Evolutionary conservation across 2,888 invertebrate species (phyloP).

Genomic region (Drosophila falleni): DNA sequence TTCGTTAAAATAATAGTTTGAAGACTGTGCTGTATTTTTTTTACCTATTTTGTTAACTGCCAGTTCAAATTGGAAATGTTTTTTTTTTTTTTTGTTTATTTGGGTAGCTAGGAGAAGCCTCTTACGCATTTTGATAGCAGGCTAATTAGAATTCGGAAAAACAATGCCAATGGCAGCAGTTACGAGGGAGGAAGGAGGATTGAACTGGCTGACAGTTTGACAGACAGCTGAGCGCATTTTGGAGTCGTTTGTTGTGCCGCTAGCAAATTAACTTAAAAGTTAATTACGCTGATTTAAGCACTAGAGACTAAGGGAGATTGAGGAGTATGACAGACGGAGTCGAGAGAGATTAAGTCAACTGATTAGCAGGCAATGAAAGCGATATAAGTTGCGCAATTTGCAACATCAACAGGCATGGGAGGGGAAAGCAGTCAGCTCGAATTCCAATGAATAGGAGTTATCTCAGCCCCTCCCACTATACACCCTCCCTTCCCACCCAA

Average conservation of each 20-base stretch:
- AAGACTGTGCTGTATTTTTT: conserved; percentile 3
- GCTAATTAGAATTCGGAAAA: conserved; percentile 44
- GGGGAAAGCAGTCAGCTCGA: neutral
- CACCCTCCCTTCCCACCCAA: no score
- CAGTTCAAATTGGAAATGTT: conserved; percentile 1
- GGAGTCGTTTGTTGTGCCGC: conserved; percentile 25
- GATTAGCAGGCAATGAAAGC: conserved; percentile 48
- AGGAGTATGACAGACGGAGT: neutral
- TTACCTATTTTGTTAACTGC: neutral
- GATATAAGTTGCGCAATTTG: conserved; percentile 15
- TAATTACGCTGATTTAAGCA: conserved; percentile 62
- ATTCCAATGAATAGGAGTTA: conserved; percentile 22
- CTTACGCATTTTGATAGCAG: conserved; percentile 23
- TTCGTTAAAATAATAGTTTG: conserved; percentile 24
- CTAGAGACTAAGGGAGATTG: neutral
- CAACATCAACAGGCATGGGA: conserved; percentile 39
- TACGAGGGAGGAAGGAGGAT: neutral
- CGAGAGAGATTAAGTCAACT: conserved; percentile 37
- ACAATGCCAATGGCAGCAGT: conserved; percentile 8
- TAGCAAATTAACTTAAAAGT: conserved; percentile 65
- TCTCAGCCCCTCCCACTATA: neutral
- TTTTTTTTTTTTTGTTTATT: neutral
- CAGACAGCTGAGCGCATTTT: conserved; percentile 22
- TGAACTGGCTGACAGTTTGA: conserved; percentile 12
- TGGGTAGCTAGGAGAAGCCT: no score